Evolutionary conservation across 2,888 invertebrate genomes (phyloP).

Genomic region (Xestia sexstrigata): DNA sequence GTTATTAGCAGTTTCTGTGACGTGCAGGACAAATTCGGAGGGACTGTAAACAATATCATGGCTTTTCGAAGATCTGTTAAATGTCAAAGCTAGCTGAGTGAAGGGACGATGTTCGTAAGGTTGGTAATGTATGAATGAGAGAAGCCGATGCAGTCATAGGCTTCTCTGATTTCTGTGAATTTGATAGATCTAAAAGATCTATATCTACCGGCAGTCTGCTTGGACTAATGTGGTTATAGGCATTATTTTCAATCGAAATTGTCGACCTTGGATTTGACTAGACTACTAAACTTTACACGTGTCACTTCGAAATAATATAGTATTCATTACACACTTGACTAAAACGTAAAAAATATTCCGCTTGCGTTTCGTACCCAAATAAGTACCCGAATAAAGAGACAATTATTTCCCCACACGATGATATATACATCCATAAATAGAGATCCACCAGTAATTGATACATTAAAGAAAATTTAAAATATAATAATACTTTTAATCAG

Average conservation of each 20-base stretch:
- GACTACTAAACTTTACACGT: background rate
- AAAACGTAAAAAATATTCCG: slow-evolving; percentile 38
- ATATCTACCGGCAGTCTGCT: too few relatives aligned
- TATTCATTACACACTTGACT: slow-evolving; percentile 35
- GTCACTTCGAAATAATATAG: background rate
- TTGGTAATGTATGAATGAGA: background rate
- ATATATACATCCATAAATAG: slow-evolving; percentile 47
- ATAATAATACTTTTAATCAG: slow-evolving; percentile 49
- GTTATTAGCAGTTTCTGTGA: background rate
- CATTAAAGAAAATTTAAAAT: slow-evolving; percentile 46
- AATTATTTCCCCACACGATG: slow-evolving; percentile 44
- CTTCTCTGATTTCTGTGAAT: background rate
- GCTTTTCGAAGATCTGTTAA: background rate
- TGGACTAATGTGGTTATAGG: background rate
- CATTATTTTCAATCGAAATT: background rate
- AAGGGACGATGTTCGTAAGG: background rate
- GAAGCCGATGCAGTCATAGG: too few relatives aligned
- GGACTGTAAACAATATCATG: background rate
- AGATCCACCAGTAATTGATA: slow-evolving; percentile 51
- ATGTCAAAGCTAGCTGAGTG: background rate
- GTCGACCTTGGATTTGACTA: background rate
- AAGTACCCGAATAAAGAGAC: slow-evolving; percentile 32
- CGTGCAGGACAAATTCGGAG: background rate
- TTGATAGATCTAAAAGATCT: too few relatives aligned
- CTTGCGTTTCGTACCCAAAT: slow-evolving; percentile 40